phyloP scores from a whole-genome alignment of 2,113 vertebrate species.

The Theristicus caerulescens region DNA sequence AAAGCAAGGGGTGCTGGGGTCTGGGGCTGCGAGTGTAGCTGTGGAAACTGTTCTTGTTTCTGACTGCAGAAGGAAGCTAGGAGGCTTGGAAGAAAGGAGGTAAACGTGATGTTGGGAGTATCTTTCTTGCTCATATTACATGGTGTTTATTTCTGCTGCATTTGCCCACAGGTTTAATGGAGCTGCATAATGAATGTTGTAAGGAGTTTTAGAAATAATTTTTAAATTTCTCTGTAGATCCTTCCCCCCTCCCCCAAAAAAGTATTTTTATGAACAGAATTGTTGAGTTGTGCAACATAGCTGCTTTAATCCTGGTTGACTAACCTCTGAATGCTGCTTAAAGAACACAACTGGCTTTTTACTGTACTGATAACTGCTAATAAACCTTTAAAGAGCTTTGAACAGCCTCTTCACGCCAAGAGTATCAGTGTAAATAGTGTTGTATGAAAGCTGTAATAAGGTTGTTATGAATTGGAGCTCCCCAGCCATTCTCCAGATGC shows the following conservation, averaged over 20 bases:
- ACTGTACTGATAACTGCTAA: neutral
- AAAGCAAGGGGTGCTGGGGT: neutral
- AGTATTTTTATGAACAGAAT: neutral
- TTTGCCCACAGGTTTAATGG: neutral
- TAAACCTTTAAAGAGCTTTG: neutral
- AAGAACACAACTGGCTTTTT: neutral
- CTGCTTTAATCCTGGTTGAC: neutral
- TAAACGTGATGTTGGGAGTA: neutral
- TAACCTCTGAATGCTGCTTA: neutral
- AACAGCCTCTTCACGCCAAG: neutral
- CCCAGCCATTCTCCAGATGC: neutral
- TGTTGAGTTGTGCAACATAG: neutral
- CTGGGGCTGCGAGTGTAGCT: neutral
- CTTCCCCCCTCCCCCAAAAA: neutral
- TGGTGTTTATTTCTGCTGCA: neutral
- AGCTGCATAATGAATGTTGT: neutral
- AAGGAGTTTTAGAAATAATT: neutral
- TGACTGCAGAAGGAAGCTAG: neutral
- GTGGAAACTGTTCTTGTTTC: neutral
- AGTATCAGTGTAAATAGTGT: neutral
- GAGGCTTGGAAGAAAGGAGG: neutral
- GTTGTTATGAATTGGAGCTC: neutral
- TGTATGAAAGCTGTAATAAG: neutral
- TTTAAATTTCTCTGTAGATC: neutral
- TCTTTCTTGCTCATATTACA: neutral